A percentile compares a stretch with the other conserved stretches of the same genome.
Evolutionary conservation across 2,888 invertebrate species (phyloP).

Genomic region (Cosmorhoe ocellata): DNA sequence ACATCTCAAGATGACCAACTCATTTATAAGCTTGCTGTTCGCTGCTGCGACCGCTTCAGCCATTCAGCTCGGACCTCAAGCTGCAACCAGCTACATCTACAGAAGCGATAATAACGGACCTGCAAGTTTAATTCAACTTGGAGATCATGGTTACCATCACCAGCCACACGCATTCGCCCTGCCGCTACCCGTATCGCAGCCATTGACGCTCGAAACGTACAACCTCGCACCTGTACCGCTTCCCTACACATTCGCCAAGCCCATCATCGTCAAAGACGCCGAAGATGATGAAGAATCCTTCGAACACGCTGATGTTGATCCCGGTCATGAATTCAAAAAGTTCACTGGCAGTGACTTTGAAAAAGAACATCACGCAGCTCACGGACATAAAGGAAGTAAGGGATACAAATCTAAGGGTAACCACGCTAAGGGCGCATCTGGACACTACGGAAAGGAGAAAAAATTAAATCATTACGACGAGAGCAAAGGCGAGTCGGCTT

Average conservation of each 20-base stretch:
- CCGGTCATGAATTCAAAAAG: constrained; percentile 53
- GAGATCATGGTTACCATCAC: constrained; percentile 60
- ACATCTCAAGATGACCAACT: constrained; percentile 68
- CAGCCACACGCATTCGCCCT: constrained; percentile 56
- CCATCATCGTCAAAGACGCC: constrained; percentile 57
- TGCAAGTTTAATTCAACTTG: constrained; percentile 69
- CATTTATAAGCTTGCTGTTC: constrained; percentile 53
- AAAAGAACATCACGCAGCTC: constrained; percentile 71
- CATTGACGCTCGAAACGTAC: constrained; percentile 56
- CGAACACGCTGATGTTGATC: constrained; percentile 44
- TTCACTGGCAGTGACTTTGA: constrained; percentile 76
- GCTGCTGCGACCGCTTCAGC: constrained; percentile 51
- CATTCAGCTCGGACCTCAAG: constrained; percentile 70
- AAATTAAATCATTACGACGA: constrained; percentile 79
- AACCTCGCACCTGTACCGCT: constrained; percentile 60
- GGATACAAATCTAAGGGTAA: constrained; percentile 79
- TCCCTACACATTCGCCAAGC: constrained; percentile 64
- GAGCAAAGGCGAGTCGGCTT: constrained; percentile 78
- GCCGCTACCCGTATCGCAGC: constrained; percentile 53
- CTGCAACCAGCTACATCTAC: constrained; percentile 81
- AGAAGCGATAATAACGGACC: constrained; percentile 76
- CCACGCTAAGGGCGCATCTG: constrained; percentile 81
- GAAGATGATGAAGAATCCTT: constrained; percentile 59
- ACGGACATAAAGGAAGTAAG: constrained; percentile 81
- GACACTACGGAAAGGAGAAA: constrained; percentile 78